Percentiles rank a stretch among this genome's conserved stretches.
phyloP scores from a whole-genome alignment of 35 echinoderm and acorn worm species.

The Strongylocentrotus purpuratus region DNA sequence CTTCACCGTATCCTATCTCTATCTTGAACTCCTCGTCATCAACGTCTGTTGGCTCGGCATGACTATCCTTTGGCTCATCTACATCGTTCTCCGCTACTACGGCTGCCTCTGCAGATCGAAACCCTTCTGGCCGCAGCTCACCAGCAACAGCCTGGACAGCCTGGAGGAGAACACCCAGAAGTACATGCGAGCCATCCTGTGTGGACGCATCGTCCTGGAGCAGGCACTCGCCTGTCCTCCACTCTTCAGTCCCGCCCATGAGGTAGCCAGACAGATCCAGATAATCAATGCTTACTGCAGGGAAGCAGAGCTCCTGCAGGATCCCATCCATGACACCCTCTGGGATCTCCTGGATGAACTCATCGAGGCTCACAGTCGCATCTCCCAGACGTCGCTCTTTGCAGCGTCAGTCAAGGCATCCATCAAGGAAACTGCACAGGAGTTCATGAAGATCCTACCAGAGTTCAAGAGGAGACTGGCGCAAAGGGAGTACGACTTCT shows the following conservation, averaged over 20 bases:
- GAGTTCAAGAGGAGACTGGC: conserved; percentile 90
- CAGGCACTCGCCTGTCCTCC: conserved; percentile 78
- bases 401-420: conserved; percentile 85
- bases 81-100: conserved; percentile 72
- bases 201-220: conserved; percentile 88
- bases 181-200: conserved; percentile 83
- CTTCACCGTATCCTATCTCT: conserved; percentile 71
- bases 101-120: conserved; percentile 68
- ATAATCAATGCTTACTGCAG: conserved; percentile 98
- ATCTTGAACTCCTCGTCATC: conserved; percentile 73
- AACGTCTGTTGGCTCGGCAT: conserved; percentile 75
- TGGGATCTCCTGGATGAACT: conserved; percentile 98
- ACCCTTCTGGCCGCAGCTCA: conserved; percentile 88
- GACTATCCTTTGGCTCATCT: conserved; percentile 79
- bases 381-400: conserved; percentile 84
- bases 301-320: conserved; percentile 84
- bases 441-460: conserved; percentile 89
- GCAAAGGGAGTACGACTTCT: conserved; percentile 98
- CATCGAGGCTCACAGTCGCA: conserved; percentile 86
- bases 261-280: conserved; percentile 91
- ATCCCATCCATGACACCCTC: conserved; percentile 91
- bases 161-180: conserved; percentile 83
- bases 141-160: conserved; percentile 63
- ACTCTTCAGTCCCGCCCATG: conserved; percentile 94
- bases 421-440: conserved; percentile 81